phyloP scores from a whole-genome alignment of 2,888 invertebrate species.

The Nomada goodeniana region DNA sequence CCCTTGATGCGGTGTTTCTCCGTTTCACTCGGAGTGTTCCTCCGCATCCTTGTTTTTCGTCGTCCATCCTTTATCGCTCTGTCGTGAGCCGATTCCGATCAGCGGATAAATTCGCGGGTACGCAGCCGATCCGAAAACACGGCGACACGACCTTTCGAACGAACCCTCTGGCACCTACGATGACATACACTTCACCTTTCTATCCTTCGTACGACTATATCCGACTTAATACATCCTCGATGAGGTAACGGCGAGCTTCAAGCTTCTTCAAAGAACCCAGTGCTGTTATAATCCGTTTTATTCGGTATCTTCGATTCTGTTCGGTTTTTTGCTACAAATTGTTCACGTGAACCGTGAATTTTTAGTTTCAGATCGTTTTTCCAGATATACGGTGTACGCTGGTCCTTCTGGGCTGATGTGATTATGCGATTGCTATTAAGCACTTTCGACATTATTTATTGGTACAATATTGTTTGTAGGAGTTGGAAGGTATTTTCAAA shows the following conservation, averaged over 20 bases:
- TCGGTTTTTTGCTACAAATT: background rate
- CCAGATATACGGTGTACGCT: background rate
- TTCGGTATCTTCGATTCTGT: background rate
- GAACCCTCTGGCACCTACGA: background rate
- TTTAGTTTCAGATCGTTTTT: background rate
- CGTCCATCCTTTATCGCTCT: constrained; percentile 26
- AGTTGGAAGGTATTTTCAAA: too few relatives aligned
- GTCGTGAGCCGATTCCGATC: constrained; percentile 16
- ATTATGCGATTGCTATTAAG: too few relatives aligned
- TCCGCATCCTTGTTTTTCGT: constrained; percentile 33
- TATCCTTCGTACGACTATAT: background rate
- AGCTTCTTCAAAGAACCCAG: background rate
- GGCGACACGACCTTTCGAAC: background rate
- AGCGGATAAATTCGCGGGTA: background rate
- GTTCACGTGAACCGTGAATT: background rate
- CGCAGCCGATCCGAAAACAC: background rate
- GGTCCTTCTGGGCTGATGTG: too few relatives aligned
- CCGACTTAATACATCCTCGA: background rate
- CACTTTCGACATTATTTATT: too few relatives aligned
- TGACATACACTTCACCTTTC: constrained; percentile 9
- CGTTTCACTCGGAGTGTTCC: constrained; percentile 67
- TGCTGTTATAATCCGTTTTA: background rate
- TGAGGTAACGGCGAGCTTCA: background rate
- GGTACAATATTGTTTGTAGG: too few relatives aligned
- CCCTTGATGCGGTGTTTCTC: constrained; percentile 72